Percentiles rank a stretch among this genome's conserved stretches.
Conservation (phyloP, 2,888 invertebrate species). For the Apodemia hepburni region DNA sequence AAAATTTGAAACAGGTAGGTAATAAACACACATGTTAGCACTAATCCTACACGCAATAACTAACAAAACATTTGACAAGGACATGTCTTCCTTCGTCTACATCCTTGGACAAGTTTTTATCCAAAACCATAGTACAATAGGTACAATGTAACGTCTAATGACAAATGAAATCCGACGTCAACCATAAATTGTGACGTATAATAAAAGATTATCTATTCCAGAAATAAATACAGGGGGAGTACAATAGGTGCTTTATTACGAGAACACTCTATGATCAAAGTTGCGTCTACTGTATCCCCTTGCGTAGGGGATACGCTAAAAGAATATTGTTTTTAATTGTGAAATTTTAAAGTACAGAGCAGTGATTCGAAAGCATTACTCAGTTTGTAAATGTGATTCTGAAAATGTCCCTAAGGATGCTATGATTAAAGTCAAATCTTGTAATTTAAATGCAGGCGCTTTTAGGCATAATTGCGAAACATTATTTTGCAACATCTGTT, state of each 20-base stretch:
- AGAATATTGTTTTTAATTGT: slow-evolving; percentile 1
- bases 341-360: slow-evolving; percentile 10
- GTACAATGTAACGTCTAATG: slow-evolving; percentile 43
- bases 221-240: slow-evolving; percentile 70
- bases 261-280: slow-evolving; percentile 44
- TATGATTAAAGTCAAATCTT: slow-evolving; percentile 1
- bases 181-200: slow-evolving; percentile 72
- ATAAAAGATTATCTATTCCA: slow-evolving; percentile 73
- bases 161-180: slow-evolving; percentile 68
- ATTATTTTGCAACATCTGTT: no score
- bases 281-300: slow-evolving; percentile 32
- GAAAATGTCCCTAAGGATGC: slow-evolving; percentile 5
- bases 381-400: neutral
- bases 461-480: no score
- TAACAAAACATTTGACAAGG: neutral
- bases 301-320: slow-evolving; percentile 33
- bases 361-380: slow-evolving; percentile 9
- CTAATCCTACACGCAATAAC: neutral
- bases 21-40: no score
- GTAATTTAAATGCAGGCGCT: no score
- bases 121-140: slow-evolving; percentile 19
- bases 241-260: slow-evolving; percentile 71
- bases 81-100: neutral
- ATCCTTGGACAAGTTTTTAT: neutral
- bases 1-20: no score